These are phyloP conservation scores for Anolis apletophallus DNA, from an alignment of 2,797 vertebrate genomes.

Conservation along the genomic window DNA sequence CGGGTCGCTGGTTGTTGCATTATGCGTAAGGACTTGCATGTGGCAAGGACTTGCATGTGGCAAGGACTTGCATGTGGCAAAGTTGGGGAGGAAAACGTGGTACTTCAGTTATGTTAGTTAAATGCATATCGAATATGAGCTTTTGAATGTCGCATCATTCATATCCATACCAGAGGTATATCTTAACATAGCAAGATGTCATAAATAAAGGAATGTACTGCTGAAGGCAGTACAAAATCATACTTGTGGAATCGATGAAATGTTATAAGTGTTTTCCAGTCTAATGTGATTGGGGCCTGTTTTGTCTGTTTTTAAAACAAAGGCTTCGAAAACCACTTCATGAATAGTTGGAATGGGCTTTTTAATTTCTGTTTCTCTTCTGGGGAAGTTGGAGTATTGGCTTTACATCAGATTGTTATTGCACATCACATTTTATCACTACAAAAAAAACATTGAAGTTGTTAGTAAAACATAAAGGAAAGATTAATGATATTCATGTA, in stretches of 20 bases:
- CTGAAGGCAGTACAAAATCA: constrained; percentile 22
- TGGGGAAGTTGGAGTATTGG: constrained; percentile 37
- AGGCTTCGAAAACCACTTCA: constrained; percentile 34
- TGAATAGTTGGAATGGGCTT: neutral
- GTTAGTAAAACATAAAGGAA: constrained; percentile 27
- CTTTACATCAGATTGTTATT: constrained; percentile 25
- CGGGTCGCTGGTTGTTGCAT: too few relatives aligned
- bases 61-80: neutral
- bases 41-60: too few relatives aligned
- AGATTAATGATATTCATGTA: constrained; percentile 48
- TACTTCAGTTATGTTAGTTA: neutral
- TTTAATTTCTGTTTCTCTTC: neutral
- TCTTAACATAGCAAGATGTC: neutral
- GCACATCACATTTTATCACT: constrained; percentile 17
- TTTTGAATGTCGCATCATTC: neutral
- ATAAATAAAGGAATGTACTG: neutral
- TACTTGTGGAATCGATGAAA: constrained; percentile 8
- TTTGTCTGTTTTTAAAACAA: constrained; percentile 42
- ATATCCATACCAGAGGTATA: neutral
- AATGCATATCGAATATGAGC: neutral
- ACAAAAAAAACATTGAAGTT: constrained; percentile 46
- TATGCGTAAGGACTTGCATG: too few relatives aligned
- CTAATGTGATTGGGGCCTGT: constrained; percentile 33
- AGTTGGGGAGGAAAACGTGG: neutral
- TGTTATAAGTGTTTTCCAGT: constrained; percentile 18